Conservation (phyloP, 1,140 invertebrate species). For the Lepidurus apus region DNA sequence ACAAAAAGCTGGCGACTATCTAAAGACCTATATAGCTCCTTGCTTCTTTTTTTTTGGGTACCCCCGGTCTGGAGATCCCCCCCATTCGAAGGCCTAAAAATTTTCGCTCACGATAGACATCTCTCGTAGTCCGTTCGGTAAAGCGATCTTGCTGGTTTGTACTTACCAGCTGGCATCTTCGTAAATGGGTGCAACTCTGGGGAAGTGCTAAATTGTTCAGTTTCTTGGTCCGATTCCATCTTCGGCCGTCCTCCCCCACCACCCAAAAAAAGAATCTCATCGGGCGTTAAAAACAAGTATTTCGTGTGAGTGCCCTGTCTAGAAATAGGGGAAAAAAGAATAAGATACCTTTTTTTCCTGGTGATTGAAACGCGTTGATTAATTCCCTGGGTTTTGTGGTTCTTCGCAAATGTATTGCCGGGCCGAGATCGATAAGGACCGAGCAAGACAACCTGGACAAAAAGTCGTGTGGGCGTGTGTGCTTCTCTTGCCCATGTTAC, state of each 20-base stretch:
- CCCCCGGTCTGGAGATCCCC: not conserved
- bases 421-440: conserved; percentile 1
- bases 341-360: not conserved
- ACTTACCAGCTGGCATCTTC: not conserved
- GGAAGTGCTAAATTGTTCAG: too few relatives aligned
- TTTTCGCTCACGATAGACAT: not conserved
- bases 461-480: not conserved
- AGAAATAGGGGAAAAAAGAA: not conserved
- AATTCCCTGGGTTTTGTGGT: not conserved
- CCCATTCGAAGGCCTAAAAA: not conserved
- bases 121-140: not conserved
- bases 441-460: not conserved
- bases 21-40: not conserved
- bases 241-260: too few relatives aligned
- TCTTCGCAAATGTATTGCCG: not conserved
- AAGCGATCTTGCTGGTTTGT: not conserved
- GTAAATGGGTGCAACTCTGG: too few relatives aligned
- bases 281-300: not conserved
- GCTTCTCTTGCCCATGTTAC: not conserved
- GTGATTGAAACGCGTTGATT: not conserved
- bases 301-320: not conserved
- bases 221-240: too few relatives aligned
- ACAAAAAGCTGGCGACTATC: conserved; percentile 5
- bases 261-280: not conserved
- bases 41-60: not conserved